These are phyloP conservation scores for Atta texana DNA, from an alignment of 1,140 invertebrate genomes.

Conservation along the genomic window DNA sequence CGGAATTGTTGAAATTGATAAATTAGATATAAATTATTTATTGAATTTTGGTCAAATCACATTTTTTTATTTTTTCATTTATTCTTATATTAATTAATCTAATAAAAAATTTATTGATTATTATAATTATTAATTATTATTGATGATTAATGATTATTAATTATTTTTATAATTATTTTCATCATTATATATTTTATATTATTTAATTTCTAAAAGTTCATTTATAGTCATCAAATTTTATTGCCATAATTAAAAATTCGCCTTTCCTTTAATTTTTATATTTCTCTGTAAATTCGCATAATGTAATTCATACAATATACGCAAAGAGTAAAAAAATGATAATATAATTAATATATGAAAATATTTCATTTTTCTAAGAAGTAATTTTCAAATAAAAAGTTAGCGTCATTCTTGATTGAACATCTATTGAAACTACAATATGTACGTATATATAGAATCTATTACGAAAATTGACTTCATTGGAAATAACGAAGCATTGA, in stretches of 20 bases:
- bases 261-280: background rate
- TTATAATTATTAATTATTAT: too few relatives aligned
- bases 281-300: background rate
- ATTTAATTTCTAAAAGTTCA: constrained; percentile 1
- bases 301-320: background rate
- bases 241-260: background rate
- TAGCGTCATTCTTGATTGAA: constrained; percentile 9
- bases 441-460: background rate
- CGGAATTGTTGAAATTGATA: constrained; percentile 27
- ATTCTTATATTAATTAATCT: constrained; percentile 21
- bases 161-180: background rate
- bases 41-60: background rate
- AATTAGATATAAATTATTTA: constrained; percentile 42
- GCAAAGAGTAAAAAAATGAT: background rate
- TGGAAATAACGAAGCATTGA: constrained; percentile 32
- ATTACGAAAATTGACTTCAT: background rate
- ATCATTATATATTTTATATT: background rate
- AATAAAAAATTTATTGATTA: constrained; percentile 20
- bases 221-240: background rate
- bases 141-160: too few relatives aligned
- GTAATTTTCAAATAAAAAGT: constrained; percentile 7
- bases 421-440: background rate
- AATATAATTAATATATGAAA: constrained; percentile 4
- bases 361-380: background rate
- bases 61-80: constrained; percentile 26